Evolutionary conservation across 2,113 vertebrate genomes (phyloP).

Genomic region (Rhinichthys klamathensis): DNA sequence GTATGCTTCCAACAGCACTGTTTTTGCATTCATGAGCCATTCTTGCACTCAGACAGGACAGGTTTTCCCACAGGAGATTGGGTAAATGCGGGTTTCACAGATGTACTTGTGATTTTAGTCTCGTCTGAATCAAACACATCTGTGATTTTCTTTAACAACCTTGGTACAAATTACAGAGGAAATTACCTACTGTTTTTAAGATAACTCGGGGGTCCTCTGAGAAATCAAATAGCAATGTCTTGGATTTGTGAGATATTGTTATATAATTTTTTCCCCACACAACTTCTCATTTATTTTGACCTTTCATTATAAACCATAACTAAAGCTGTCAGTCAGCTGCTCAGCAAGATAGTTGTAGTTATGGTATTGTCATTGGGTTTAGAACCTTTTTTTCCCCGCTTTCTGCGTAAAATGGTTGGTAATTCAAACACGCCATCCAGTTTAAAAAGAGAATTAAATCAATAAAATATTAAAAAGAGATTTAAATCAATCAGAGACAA

Average conservation of each 20-base stretch:
- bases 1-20: neutral
- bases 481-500: neutral
- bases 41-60: neutral
- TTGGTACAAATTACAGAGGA: neutral
- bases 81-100: conserved; percentile 16
- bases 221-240: neutral
- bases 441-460: conserved; percentile 1
- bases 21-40: neutral
- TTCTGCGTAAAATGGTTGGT: neutral
- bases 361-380: neutral
- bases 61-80: conserved; percentile 5
- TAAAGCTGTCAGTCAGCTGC: conserved; percentile 17
- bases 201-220: neutral
- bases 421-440: neutral
- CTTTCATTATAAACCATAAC: conserved; percentile 15
- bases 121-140: conserved; percentile 11
- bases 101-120: conserved; percentile 1
- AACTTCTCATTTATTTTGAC: conserved; percentile 5
- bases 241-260: neutral
- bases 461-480: neutral
- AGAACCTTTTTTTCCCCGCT: neutral
- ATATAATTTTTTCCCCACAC: neutral
- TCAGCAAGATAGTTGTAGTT: neutral
- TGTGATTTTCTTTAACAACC: conserved; percentile 2
- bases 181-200: conserved; percentile 15